Base-by-base conservation (phyloP, 2,888 invertebrate genomes). In the Acleris holmiana region DNA sequence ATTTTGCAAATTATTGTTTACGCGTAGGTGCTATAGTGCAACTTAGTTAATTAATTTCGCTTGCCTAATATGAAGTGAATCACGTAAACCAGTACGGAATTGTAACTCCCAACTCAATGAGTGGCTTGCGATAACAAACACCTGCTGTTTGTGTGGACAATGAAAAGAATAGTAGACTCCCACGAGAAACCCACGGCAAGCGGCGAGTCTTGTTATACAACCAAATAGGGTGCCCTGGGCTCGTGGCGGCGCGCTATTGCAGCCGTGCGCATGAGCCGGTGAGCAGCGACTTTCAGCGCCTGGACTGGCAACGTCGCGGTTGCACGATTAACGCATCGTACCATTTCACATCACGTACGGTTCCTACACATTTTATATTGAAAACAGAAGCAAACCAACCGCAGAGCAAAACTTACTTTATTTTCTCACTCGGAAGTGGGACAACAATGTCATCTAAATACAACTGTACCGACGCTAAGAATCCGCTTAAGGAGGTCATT, bases 241-340 rank as follows among this genome's bases (percentile, higher is more conserved):
- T 73, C 78, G 75, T 80, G 68, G 76, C 71, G 76, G 73, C 73
- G 74, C 73, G 72, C 48, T 47, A 75, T 72, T 77, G 82, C 78
- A 74, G 69, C 73, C 72, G 73, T 69, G 74, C 76, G 75, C 68
- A 71, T 72, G 76, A 76, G 73, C 75, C 71, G 73, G 78, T 83
- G 80, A 82, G 82, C 82, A 78, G 84, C 86, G 82, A 87, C 88
- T 91, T 91, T 91, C 89, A 87, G 90, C 84, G 88, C 83, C 80
- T 82, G 83, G 86, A 86, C 89, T 88, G 88, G 88, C 86, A 87
- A 84, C 84, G 82, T 81, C 80, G 86, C 83, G 72, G 72, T 77
- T 74, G 69, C 73, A 73, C 76, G 75, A 71, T 76, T 79, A 78
- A 79, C 79, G 79, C 80, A 79, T 78, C 82, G 78, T 77, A 81